phyloP scores from a whole-genome alignment of 2,113 vertebrate species.

The Esox niger region DNA sequence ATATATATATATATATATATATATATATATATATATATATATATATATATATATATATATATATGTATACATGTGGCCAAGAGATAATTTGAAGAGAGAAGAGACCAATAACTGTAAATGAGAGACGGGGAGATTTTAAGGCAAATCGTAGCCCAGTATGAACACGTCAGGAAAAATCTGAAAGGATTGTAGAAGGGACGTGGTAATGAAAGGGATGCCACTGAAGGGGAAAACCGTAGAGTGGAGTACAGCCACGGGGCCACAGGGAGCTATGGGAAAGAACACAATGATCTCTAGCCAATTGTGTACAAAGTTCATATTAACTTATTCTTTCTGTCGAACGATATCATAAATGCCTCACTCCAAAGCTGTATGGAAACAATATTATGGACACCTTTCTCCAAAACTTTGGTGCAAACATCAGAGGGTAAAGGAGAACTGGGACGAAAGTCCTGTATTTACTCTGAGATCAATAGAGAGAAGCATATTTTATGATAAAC shows the following conservation, averaged over 20 bases:
- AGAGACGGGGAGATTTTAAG: conserved; percentile 4
- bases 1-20: too few species aligned
- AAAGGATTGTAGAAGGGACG: conserved; percentile 40
- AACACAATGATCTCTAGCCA: conserved; percentile 49
- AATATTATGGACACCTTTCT: conserved; percentile 57
- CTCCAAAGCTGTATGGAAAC: conserved; percentile 39
- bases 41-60: background rate
- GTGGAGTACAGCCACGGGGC: conserved; percentile 30
- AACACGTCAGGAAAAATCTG: conserved; percentile 31
- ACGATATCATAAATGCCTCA: conserved; percentile 60
- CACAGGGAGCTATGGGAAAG: conserved; percentile 44
- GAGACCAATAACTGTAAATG: conserved; percentile 3
- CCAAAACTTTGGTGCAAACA: conserved; percentile 43
- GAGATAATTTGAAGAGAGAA: too few species aligned
- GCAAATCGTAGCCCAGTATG: conserved; percentile 12
- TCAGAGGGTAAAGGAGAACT: too few species aligned
- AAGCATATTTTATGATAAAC: too few species aligned
- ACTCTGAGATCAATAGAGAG: too few species aligned
- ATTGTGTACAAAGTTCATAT: conserved; percentile 69
- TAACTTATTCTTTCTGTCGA: conserved; percentile 38
- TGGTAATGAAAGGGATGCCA: conserved; percentile 61
- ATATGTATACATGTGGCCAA: too few species aligned
- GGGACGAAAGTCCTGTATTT: too few species aligned
- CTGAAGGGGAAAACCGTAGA: conserved; percentile 56
- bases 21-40: background rate